phyloP scores from a whole-genome alignment of 2,888 invertebrate genomes.

The Limnephilus rhombicus region DNA sequence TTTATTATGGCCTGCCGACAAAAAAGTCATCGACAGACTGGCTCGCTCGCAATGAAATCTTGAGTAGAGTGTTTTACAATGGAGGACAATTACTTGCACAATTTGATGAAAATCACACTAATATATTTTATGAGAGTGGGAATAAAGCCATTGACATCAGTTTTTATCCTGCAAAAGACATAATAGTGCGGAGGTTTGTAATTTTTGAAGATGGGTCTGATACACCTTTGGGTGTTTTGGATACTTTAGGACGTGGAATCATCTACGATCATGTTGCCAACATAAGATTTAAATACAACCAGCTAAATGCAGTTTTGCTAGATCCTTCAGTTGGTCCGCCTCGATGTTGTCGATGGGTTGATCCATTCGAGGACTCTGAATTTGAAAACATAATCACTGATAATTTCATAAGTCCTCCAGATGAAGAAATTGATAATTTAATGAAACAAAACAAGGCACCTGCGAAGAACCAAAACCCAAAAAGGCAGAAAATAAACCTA shows the following conservation, averaged over 20 bases:
- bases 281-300: slow-evolving; percentile 56
- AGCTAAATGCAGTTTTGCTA: slow-evolving; percentile 44
- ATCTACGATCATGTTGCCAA: slow-evolving; percentile 48
- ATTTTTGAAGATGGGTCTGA: slow-evolving; percentile 37
- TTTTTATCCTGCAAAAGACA: slow-evolving; percentile 30
- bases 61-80: slow-evolving; percentile 35
- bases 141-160: slow-evolving; percentile 45
- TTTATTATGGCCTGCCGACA: slow-evolving; percentile 27
- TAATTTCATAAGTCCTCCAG: slow-evolving; percentile 48
- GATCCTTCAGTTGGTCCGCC: slow-evolving; percentile 44
- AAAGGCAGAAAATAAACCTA: neutral
- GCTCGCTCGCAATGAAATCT: slow-evolving; percentile 32
- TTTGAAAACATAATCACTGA: slow-evolving; percentile 53
- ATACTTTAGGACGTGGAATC: slow-evolving; percentile 55
- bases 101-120: slow-evolving; percentile 34
- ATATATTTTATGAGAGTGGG: slow-evolving; percentile 52
- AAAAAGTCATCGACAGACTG: slow-evolving; percentile 39
- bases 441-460: neutral
- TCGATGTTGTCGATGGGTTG: slow-evolving; percentile 48
- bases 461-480: neutral
- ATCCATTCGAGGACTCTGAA: slow-evolving; percentile 19
- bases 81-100: slow-evolving; percentile 36
- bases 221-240: slow-evolving; percentile 52
- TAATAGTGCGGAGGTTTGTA: slow-evolving; percentile 29
- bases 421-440: slow-evolving; percentile 47